Evolutionary conservation across 2,113 vertebrate species (phyloP).

Genomic region (Pygoscelis antarcticus): DNA sequence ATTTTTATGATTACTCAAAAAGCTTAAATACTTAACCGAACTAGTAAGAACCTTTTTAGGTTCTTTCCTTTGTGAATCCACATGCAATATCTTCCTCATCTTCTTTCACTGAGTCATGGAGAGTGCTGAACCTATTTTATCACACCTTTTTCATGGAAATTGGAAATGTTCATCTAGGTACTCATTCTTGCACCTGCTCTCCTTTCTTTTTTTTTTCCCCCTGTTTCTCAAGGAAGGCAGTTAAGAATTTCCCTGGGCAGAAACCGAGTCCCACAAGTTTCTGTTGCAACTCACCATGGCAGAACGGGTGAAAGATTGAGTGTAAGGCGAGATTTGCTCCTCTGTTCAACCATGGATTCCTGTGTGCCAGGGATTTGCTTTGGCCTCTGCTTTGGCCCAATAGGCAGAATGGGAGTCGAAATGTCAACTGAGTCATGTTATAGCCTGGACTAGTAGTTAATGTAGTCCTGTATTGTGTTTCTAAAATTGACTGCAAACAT

Average conservation of each 20-base stretch:
- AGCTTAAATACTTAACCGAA: not conserved
- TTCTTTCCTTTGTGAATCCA: not conserved
- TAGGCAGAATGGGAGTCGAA: not conserved
- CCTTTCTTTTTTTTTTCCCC: rapidly evolving
- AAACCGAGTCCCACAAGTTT: not conserved
- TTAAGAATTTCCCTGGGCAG: not conserved
- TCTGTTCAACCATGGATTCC: not conserved
- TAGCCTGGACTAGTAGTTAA: not conserved
- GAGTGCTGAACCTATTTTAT: not conserved
- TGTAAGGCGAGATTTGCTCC: not conserved
- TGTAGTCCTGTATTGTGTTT: not conserved
- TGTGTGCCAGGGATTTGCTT: not conserved
- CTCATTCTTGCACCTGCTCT: not conserved
- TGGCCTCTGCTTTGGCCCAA: not conserved
- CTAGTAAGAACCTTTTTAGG: not conserved
- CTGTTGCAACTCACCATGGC: not conserved
- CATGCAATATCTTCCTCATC: not conserved
- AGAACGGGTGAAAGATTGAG: not conserved
- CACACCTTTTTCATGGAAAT: not conserved
- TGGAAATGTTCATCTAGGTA: not conserved
- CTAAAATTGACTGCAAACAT: not conserved
- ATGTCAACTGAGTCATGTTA: not conserved
- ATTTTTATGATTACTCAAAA: not conserved
- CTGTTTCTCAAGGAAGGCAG: not conserved
- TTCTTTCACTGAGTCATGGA: not conserved